Percentiles rank a stretch among this genome's conserved stretches.
Conservation (phyloP, 2,797 vertebrate species). For the Acanthis flammea region DNA sequence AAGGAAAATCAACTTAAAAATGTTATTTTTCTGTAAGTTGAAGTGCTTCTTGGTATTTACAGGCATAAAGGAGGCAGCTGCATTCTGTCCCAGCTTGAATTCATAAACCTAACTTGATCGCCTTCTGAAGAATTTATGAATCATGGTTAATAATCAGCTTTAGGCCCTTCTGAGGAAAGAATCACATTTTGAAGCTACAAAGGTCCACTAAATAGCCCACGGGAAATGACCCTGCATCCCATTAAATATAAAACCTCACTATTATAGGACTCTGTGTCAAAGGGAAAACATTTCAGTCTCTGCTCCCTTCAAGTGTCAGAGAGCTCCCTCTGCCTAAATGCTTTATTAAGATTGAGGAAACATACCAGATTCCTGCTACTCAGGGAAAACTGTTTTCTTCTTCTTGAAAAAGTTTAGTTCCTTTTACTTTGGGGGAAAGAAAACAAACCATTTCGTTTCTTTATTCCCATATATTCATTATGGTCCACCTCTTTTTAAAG, state of each 20-base stretch:
- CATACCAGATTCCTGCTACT: constrained; percentile 34
- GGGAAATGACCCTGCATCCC: constrained; percentile 86
- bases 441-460: neutral
- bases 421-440: constrained; percentile 17
- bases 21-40: neutral
- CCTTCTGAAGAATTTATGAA: constrained; percentile 88
- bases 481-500: constrained; percentile 52
- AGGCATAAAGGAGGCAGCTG: constrained; percentile 47
- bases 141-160: constrained; percentile 88
- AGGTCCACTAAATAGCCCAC: constrained; percentile 87
- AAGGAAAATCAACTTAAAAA: constrained; percentile 3
- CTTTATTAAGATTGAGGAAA: constrained; percentile 59
- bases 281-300: constrained; percentile 68
- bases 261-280: constrained; percentile 56
- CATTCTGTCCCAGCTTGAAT: constrained; percentile 76
- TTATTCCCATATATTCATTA: constrained; percentile 55
- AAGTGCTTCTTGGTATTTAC: neutral
- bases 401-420: constrained; percentile 29
- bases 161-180: constrained; percentile 87
- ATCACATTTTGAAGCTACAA: constrained; percentile 81
- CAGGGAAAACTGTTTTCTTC: constrained; percentile 1
- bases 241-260: constrained; percentile 73
- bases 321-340: constrained; percentile 39
- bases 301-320: constrained; percentile 63
- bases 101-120: constrained; percentile 82